A percentile compares a stretch with the other conserved stretches of the same genome.
These are phyloP conservation scores for Adineta ricciae DNA, from an alignment of 2,888 invertebrate species.

Conservation along the genomic window DNA sequence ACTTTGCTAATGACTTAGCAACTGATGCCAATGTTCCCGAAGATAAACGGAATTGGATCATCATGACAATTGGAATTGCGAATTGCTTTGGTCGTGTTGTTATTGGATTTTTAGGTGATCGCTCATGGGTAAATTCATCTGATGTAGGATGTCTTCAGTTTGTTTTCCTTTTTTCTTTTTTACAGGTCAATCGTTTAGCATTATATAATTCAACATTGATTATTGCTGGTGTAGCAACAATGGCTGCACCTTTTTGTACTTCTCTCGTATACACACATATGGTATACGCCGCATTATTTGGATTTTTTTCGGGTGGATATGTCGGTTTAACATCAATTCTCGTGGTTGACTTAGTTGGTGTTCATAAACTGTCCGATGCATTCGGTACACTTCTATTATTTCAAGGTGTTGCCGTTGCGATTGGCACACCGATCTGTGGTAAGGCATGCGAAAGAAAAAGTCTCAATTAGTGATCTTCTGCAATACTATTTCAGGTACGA, in stretches of 20 bases:
- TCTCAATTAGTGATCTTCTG: too few species aligned
- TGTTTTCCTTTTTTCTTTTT: too few species aligned
- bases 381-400: constrained; percentile 28
- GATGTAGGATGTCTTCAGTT: too few species aligned
- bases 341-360: constrained; percentile 27
- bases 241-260: constrained; percentile 65
- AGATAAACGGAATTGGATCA: constrained; percentile 59
- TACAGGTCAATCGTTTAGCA: constrained; percentile 60
- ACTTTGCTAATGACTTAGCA: constrained; percentile 67
- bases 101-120: constrained; percentile 41
- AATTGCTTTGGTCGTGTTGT: constrained; percentile 83
- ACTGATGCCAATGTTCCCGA: constrained; percentile 38
- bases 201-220: constrained; percentile 80
- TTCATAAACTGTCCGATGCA: constrained; percentile 26
- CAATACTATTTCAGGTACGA: neutral
- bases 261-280: constrained; percentile 63
- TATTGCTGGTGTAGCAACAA: constrained; percentile 74
- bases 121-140: neutral
- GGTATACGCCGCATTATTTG: neutral
- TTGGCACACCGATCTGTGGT: constrained; percentile 25
- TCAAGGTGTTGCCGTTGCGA: constrained; percentile 25
- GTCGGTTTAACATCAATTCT: constrained; percentile 29
- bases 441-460: neutral
- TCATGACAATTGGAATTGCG: constrained; percentile 76
- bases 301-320: constrained; percentile 20